These are phyloP conservation scores for Hippopotamus amphibius DNA, from an alignment of 2,113 vertebrate species.

Conservation along the genomic window DNA sequence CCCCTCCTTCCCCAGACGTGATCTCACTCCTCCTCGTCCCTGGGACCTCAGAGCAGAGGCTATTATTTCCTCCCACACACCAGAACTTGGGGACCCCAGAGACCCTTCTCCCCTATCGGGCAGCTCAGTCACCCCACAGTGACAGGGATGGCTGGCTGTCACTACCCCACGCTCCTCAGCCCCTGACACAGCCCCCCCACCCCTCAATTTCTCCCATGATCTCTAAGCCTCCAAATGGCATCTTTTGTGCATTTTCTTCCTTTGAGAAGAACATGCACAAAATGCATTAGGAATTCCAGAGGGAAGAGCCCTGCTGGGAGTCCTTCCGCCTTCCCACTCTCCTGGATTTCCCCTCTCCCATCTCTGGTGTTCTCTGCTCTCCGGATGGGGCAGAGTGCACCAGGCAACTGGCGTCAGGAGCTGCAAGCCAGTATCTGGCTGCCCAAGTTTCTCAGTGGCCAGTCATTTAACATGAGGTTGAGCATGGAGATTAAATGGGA, in stretches of 20 bases:
- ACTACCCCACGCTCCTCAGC: neutral
- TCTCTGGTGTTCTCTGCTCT: neutral
- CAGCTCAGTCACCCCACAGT: neutral
- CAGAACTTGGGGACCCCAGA: neutral
- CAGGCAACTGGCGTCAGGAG: neutral
- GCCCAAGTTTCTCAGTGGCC: neutral
- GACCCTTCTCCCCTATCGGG: neutral
- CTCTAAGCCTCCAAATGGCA: neutral
- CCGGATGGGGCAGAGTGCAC: neutral
- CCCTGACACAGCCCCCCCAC: neutral
- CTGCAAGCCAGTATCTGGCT: neutral
- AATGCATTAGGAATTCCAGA: neutral
- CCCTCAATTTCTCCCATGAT: neutral
- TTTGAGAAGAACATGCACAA: neutral
- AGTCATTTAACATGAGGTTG: neutral
- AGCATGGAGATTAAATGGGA: neutral
- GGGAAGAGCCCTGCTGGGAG: neutral
- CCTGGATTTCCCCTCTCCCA: neutral
- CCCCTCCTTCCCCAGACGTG: constrained; percentile 45
- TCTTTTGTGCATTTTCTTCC: neutral
- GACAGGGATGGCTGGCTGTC: neutral
- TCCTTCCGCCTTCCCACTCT: neutral
- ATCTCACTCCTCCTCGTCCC: constrained; percentile 48
- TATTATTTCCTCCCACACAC: constrained; percentile 51
- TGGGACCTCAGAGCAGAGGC: neutral